Percentiles rank a stretch among this genome's conserved stretches.
Evolutionary conservation across 2,888 invertebrate species (phyloP).

Genomic region (Steromphala cineraria): DNA sequence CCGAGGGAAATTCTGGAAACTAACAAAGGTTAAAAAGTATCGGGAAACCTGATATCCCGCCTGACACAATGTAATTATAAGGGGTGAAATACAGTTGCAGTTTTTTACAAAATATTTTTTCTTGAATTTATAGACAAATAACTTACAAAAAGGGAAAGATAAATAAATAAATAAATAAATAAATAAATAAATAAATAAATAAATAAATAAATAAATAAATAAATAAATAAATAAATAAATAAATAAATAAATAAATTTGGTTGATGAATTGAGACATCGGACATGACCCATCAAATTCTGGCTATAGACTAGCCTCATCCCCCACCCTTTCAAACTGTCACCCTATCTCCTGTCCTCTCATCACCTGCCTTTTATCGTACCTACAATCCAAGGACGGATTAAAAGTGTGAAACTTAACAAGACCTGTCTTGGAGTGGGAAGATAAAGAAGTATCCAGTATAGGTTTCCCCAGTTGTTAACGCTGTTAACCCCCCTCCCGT

Average conservation of each 20-base stretch:
- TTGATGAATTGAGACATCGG: neutral
- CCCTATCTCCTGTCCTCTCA: neutral
- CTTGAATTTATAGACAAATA: too few species aligned
- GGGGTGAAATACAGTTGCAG: neutral
- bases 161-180: conserved; percentile 9
- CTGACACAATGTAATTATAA: neutral
- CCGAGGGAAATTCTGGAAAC: neutral
- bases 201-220: neutral
- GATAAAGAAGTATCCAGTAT: neutral
- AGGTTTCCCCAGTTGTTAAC: too few species aligned
- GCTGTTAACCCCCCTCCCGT: too few species aligned
- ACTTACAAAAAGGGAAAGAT: neutral
- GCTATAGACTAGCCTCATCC: too few species aligned
- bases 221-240: neutral
- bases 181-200: conserved; percentile 10
- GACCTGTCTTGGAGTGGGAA: neutral
- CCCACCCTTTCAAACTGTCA: neutral
- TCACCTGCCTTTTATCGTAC: neutral
- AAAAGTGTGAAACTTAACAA: conserved; percentile 15
- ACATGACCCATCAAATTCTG: neutral
- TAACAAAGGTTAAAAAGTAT: neutral
- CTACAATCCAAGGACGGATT: neutral
- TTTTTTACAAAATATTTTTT: neutral
- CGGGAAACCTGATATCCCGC: neutral
- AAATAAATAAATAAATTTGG: neutral